Percentiles rank a stretch among this genome's conserved stretches.
phyloP scores from a whole-genome alignment of 1,140 invertebrate genomes.

The Theocolax elegans region DNA sequence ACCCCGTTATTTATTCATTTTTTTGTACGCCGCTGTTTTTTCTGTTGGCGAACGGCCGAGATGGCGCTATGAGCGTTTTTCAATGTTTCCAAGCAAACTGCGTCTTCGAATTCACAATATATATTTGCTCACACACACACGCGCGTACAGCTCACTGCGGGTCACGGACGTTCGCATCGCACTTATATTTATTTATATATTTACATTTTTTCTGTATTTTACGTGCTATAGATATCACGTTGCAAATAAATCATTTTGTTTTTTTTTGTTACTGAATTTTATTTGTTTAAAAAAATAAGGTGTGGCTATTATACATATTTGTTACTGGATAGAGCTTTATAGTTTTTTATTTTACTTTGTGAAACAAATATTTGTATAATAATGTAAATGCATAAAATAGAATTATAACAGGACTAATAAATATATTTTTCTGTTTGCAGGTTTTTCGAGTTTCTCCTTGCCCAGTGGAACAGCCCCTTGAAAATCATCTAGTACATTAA shows the following conservation, averaged over 20 bases:
- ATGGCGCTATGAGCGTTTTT: neutral
- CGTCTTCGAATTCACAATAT: slow-evolving; percentile 19
- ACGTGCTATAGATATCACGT: neutral
- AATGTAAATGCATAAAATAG: too few relatives aligned
- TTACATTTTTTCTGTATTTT: neutral
- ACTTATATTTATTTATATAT: neutral
- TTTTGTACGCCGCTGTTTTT: too few relatives aligned
- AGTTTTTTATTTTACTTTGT: too few relatives aligned
- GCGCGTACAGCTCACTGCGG: neutral
- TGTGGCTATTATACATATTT: too few relatives aligned
- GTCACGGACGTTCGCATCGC: slow-evolving; percentile 4
- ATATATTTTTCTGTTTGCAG: slow-evolving; percentile 41
- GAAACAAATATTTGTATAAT: too few relatives aligned
- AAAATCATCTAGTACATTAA: slow-evolving; percentile 15
- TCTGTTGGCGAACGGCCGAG: too few relatives aligned
- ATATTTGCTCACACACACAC: neutral
- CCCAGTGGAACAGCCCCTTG: neutral
- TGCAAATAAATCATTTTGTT: too few relatives aligned
- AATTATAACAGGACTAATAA: neutral
- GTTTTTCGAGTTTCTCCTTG: slow-evolving; percentile 3
- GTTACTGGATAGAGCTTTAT: too few relatives aligned
- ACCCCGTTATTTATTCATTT: too few relatives aligned
- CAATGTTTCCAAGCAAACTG: neutral
- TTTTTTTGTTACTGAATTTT: too few relatives aligned
- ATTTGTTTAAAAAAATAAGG: too few relatives aligned